Conservation (phyloP, 2,113 vertebrate species). For the Phodopus roborovskii region DNA sequence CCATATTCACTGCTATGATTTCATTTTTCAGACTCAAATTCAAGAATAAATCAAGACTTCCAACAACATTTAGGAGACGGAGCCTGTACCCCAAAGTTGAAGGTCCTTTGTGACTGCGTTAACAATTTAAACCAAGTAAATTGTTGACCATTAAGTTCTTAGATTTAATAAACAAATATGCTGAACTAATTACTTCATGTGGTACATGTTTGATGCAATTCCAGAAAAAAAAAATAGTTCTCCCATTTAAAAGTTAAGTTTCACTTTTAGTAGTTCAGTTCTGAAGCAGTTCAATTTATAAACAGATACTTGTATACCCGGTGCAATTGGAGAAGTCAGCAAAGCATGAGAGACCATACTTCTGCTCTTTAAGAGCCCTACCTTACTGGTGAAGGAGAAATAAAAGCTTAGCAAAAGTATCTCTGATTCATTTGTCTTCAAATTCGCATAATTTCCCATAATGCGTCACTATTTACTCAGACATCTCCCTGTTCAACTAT, state of each 20-base stretch:
- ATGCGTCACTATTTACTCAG: conserved; percentile 4
- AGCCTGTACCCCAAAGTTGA: background rate
- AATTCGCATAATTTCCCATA: background rate
- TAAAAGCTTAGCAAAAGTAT: background rate
- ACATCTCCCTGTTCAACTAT: background rate
- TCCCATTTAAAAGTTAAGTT: background rate
- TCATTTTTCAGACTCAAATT: background rate
- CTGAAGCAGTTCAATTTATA: conserved; percentile 8
- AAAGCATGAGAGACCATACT: background rate
- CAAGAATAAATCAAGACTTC: conserved; percentile 24
- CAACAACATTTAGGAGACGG: background rate
- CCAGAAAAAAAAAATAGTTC: background rate
- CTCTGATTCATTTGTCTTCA: background rate
- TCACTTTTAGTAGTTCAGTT: conserved; percentile 14
- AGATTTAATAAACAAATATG: conserved; percentile 16
- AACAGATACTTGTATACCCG: background rate
- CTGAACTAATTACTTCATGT: conserved; percentile 11
- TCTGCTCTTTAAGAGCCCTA: background rate
- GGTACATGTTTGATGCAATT: background rate
- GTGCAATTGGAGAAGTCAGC: background rate
- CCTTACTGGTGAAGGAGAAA: background rate
- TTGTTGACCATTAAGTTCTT: background rate
- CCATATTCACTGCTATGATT: background rate
- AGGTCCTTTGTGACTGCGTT: background rate
- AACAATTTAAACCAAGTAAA: background rate